Conservation (phyloP, 2,113 vertebrate genomes). For the Brachyhypopomus occidentalis region DNA sequence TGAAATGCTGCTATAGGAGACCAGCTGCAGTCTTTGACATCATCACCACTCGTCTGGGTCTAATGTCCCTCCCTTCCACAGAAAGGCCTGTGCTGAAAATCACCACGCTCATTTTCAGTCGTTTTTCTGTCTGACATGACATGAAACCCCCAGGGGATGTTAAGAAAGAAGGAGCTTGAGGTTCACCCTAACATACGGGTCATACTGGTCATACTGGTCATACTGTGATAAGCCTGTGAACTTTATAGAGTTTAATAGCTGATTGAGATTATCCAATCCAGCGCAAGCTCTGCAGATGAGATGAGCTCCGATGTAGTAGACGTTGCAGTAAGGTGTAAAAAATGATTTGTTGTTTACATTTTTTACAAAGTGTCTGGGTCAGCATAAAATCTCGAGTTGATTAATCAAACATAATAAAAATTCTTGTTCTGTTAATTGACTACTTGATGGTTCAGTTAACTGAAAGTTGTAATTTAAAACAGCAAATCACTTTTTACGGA, state of each 20-base stretch:
- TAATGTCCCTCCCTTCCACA: slow-evolving; percentile 23
- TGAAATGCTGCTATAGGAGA: slow-evolving; percentile 15
- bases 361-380: too few species aligned
- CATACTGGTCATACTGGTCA: neutral
- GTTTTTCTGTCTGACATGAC: neutral
- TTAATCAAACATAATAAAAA: too few species aligned
- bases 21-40: slow-evolving; percentile 29
- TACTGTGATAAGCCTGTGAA: neutral
- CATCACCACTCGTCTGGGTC: slow-evolving; percentile 26
- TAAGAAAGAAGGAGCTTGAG: neutral
- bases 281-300: too few species aligned
- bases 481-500: neutral
- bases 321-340: too few species aligned
- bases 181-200: neutral
- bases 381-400: too few species aligned
- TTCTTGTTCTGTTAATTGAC: too few species aligned
- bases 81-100: slow-evolving; percentile 43
- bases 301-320: too few species aligned
- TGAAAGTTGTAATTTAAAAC: neutral
- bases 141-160: neutral
- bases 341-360: too few species aligned
- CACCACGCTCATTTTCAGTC: neutral
- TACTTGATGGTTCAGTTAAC: too few species aligned
- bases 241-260: too few species aligned
- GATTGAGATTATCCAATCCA: too few species aligned